Percentiles rank a stretch among this genome's conserved stretches.
Evolutionary conservation across 1,140 invertebrate genomes (phyloP).

Genomic region (Globodera ellingtonae): DNA sequence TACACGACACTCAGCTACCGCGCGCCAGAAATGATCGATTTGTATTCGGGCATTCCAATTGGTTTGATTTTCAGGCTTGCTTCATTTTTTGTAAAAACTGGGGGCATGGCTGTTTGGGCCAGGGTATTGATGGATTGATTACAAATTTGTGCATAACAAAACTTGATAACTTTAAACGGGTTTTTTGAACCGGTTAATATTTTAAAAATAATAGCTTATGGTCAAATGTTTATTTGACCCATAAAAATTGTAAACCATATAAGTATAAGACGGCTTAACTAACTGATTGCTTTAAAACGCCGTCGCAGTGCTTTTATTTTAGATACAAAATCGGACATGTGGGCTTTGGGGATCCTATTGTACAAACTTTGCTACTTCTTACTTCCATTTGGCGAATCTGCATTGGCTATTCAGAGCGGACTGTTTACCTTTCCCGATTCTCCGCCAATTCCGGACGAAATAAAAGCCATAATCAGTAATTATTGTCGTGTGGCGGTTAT

Average conservation of each 20-base stretch:
- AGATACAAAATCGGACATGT: conserved; percentile 59
- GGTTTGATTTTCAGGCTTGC: conserved; percentile 70
- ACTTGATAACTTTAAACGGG: no score
- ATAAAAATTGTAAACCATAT: no score
- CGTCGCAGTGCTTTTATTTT: conserved; percentile 26
- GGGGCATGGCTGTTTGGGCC: no score
- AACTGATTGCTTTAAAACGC: conserved; percentile 19
- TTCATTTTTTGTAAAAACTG: no score
- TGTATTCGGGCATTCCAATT: conserved; percentile 83
- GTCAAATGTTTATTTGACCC: no score
- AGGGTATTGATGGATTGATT: no score
- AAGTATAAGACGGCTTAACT: conserved; percentile 67
- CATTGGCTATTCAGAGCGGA: conserved; percentile 87
- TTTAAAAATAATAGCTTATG: no score
- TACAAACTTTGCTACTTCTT: conserved; percentile 90
- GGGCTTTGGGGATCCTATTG: conserved; percentile 85
- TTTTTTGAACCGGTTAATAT: no score
- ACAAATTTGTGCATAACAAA: no score
- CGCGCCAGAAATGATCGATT: conserved; percentile 91
- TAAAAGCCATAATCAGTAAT: conserved; percentile 61
- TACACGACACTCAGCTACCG: conserved; percentile 91
- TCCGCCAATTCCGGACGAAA: conserved; percentile 49
- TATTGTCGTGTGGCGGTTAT: no score
- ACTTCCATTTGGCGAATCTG: conserved; percentile 89
- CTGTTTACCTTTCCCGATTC: conserved; percentile 78